phyloP scores from a whole-genome alignment of 1,140 invertebrate genomes.

The Cotesia glomerata region DNA sequence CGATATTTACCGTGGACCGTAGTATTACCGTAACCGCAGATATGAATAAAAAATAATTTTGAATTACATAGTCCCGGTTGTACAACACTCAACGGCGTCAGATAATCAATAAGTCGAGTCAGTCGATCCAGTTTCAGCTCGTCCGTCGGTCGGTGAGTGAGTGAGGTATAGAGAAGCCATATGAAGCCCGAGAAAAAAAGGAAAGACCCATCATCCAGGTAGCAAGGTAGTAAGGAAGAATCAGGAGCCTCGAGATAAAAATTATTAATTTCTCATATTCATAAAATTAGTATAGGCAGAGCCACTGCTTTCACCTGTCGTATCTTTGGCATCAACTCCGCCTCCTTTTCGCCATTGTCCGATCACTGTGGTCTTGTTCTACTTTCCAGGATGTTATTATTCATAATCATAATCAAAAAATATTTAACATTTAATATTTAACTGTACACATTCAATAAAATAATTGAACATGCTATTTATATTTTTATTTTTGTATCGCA shows the following conservation, averaged over 20 bases:
- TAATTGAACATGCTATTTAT: background rate
- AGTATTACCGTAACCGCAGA: background rate
- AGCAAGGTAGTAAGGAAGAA: background rate
- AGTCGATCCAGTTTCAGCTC: no score
- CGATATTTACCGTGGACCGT: background rate
- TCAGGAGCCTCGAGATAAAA: conserved; percentile 29
- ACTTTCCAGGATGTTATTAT: conserved; percentile 9
- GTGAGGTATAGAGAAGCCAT: no score
- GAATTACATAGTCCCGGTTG: background rate
- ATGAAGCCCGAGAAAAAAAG: no score
- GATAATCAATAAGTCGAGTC: conserved; percentile 39
- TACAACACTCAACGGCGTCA: conserved; percentile 7
- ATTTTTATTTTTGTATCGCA: no score
- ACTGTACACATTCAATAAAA: background rate
- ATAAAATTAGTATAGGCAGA: conserved; percentile 42
- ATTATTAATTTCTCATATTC: conserved; percentile 48
- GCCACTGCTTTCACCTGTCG: conserved; percentile 36
- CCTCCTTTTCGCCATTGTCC: background rate
- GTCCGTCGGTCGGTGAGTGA: no score
- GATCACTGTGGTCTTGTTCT: conserved; percentile 16
- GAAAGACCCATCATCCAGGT: no score
- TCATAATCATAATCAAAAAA: background rate
- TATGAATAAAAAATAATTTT: background rate
- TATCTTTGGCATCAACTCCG: conserved; percentile 2
- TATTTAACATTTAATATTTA: background rate